phyloP scores from a whole-genome alignment of 2,797 vertebrate species.

The Uromys caudimaculatus region DNA sequence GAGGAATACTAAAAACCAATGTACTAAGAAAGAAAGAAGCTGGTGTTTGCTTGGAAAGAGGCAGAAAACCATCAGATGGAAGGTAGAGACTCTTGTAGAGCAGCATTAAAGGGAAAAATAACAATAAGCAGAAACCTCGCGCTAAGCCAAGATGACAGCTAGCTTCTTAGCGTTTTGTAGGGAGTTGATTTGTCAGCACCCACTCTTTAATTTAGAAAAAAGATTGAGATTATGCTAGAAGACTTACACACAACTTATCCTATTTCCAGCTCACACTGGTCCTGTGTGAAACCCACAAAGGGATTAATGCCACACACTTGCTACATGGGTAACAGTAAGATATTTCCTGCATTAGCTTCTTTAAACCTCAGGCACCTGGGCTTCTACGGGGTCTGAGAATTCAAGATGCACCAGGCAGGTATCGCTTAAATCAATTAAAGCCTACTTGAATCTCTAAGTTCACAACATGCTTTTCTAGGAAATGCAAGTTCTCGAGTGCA shows the following conservation, averaged over 20 bases:
- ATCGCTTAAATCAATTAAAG: not conserved
- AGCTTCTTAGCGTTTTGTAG: not conserved
- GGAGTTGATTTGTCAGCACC: not conserved
- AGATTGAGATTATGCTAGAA: not conserved
- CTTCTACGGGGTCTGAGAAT: not conserved
- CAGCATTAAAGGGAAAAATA: not conserved
- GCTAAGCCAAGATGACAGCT: not conserved
- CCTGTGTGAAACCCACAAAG: not conserved
- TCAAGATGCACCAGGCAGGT: not conserved
- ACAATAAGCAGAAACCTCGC: not conserved
- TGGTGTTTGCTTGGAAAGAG: not conserved
- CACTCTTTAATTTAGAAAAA: not conserved
- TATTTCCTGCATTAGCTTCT: not conserved
- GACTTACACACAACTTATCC: not conserved
- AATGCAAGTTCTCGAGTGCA: not conserved
- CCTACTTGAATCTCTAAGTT: not conserved
- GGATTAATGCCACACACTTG: not conserved
- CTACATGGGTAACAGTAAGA: not conserved
- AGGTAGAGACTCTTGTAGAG: not conserved
- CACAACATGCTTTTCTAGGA: not conserved
- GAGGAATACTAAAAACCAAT: not conserved
- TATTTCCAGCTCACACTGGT: not conserved
- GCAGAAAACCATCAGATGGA: not conserved
- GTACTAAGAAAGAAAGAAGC: not conserved
- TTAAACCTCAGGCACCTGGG: not conserved